Evolutionary conservation across 2,797 vertebrate species (phyloP).

Genomic region (Hafferia zeledoni): DNA sequence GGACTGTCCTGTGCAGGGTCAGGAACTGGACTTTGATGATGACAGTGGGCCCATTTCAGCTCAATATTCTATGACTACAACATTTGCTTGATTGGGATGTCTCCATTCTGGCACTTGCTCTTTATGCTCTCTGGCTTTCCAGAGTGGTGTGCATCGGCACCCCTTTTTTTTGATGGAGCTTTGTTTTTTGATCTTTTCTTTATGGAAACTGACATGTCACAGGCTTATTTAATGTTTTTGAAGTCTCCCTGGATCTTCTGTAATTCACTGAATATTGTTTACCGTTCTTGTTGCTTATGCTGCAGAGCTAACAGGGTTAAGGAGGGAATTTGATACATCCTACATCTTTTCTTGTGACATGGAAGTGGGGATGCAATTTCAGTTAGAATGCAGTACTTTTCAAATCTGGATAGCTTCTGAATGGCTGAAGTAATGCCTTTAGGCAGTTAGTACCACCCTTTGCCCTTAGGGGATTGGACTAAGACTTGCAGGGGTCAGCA

Average conservation of each 20-base stretch:
- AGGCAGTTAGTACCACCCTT: not conserved
- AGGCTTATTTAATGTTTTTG: not conserved
- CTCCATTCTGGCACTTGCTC: not conserved
- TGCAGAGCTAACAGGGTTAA: not conserved
- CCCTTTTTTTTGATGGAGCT: not conserved
- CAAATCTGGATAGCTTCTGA: not conserved
- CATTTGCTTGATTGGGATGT: not conserved
- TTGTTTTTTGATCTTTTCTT: not conserved
- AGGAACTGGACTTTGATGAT: not conserved
- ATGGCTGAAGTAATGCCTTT: not conserved
- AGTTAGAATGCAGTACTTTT: not conserved
- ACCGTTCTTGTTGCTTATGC: not conserved
- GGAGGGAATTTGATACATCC: not conserved
- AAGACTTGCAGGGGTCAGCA: not conserved
- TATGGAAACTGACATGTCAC: not conserved
- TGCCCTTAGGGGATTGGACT: not conserved
- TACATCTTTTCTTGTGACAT: not conserved
- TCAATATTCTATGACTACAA: not conserved
- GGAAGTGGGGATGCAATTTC: not conserved
- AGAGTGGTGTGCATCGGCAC: not conserved
- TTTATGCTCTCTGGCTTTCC: not conserved
- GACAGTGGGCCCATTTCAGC: not conserved
- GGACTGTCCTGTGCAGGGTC: not conserved
- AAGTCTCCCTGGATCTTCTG: not conserved
- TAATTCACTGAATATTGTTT: not conserved